A percentile compares a stretch with the other conserved stretches of the same genome.
phyloP scores from a whole-genome alignment of 2,888 invertebrate species.

The Norana najaformis region DNA sequence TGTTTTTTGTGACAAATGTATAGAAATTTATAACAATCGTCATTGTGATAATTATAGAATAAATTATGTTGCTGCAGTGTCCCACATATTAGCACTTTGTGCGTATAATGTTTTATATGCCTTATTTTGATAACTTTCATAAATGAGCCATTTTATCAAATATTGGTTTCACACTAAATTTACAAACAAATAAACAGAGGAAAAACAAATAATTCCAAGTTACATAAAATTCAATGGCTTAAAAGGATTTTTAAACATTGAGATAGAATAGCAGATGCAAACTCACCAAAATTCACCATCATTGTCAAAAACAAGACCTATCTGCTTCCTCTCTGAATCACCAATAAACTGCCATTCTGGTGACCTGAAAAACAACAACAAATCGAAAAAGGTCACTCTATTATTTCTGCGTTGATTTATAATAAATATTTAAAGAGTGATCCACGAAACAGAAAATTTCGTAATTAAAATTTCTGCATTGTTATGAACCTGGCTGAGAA shows the following conservation, averaged over 20 bases:
- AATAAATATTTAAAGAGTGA: neutral
- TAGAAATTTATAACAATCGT: neutral
- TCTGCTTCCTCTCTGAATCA: constrained; percentile 79
- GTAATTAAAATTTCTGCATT: neutral
- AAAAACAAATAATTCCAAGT: neutral
- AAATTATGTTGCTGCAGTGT: too few relatives aligned
- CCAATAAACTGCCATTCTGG: constrained; percentile 91
- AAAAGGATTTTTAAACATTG: neutral
- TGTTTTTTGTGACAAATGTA: neutral
- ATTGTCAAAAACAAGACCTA: constrained; percentile 87
- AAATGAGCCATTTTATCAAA: neutral
- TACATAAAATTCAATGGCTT: neutral
- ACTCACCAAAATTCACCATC: constrained; percentile 94
- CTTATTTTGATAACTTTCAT: neutral
- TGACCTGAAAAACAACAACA: constrained; percentile 65
- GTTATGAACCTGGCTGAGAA: too few relatives aligned
- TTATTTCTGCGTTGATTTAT: too few relatives aligned
- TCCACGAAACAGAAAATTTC: neutral
- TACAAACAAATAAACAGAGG: neutral
- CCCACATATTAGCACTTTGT: neutral
- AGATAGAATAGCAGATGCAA: neutral
- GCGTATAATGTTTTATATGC: neutral
- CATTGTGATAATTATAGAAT: neutral
- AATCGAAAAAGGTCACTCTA: neutral
- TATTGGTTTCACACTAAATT: neutral